Evolutionary conservation across 2,113 vertebrate species (phyloP), one percentile per base, ranked within the genome.

Genomic region (Plotosus lineatus): DNA sequence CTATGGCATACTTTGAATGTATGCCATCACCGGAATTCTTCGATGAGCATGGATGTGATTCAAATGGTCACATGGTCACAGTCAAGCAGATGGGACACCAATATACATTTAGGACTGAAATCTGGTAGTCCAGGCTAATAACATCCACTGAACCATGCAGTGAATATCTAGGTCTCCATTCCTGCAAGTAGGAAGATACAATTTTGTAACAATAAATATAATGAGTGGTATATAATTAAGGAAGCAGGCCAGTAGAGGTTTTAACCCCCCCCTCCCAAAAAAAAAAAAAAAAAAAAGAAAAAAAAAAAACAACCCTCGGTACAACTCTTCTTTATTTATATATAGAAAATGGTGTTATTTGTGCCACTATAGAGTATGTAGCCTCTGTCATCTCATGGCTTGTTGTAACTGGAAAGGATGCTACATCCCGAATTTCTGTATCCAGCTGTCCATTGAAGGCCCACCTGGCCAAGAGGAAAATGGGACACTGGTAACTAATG

Each of bases 381-480:
- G 23, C 23, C 19, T 40, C 6, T 26, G 23, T 44, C 40, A 8
- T 26, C n/a, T 42, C 40, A 44, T 44, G 23, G 38, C 15, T 50
- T 50, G 23, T 46, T 3, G n/a, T 68, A 68, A 44, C 42, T 71
- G 42, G 6, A 71, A 48, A 10, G 17, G 68, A 19, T n/a, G 19
- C 1, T 51, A 6, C 28, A 2, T 50, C 1, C 6, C 33, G 15
- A 50, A 50, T 51, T 73, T 19, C 48, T 51, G 15, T 71, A 28
- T 48, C 26, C 26, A 10, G 44, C 31, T 51, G 69, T 73, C 46
- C 36, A 23, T 10, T 26, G n/a, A 51, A 73, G 48, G 48, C 46
- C 19, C 44, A 51, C 69, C 19, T 73, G 46, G 28, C 69, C 28
- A 73, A 51, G 69, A n/a, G 65, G 23, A 44, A 44, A 69, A 69